Evolutionary conservation across 2,888 invertebrate genomes (phyloP), one percentile per base, ranked within the genome.

Genomic region (Ormia ochracea): DNA sequence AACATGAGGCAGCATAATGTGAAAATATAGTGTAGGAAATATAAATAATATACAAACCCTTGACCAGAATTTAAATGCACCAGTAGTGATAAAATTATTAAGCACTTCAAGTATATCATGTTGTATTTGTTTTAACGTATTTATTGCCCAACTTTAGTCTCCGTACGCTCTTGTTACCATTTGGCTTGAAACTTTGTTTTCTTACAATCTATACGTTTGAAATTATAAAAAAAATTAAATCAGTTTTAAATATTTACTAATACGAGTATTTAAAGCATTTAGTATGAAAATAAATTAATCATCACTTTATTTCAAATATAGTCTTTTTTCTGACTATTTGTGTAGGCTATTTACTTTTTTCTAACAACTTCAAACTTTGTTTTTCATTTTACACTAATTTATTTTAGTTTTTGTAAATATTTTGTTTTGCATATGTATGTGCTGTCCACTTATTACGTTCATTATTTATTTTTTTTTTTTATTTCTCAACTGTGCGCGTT

Each of bases 31-130:
- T n/a, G n/a, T n/a, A 69, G 52, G 59, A 70, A 58, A 59, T 52
- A 17, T 43, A 54, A 59, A 50, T 52, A 38, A 31, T 48, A 63
- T 82, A 83, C 83, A 79, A 81, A 83, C 83, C 83, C 82, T 81
- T 82, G 83, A 69, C 78, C 82, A 72, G 81, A 65, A 63, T 73
- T 80, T 63, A 80, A 81, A 50, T 80, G 81, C 81, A 81, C 77
- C 77, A 78, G 69, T 33, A 80, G 61, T 69, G 68, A 56, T 58
- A 82, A 68, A n/a, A 74, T 61, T 50, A 78, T 69, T 59, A 83
- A 76, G 52, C 68, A 78, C 36, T 69, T 73, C 58, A 72, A 45
- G 52, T 65, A 69, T 56, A 78, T 69, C 63, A 73, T 74, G 74
- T 70, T 66, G 33, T 28, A 36, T 31, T 74, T 74, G 6, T 43